Conservation (phyloP, 2,113 vertebrate genomes). For the Lipophrys pholis region DNA sequence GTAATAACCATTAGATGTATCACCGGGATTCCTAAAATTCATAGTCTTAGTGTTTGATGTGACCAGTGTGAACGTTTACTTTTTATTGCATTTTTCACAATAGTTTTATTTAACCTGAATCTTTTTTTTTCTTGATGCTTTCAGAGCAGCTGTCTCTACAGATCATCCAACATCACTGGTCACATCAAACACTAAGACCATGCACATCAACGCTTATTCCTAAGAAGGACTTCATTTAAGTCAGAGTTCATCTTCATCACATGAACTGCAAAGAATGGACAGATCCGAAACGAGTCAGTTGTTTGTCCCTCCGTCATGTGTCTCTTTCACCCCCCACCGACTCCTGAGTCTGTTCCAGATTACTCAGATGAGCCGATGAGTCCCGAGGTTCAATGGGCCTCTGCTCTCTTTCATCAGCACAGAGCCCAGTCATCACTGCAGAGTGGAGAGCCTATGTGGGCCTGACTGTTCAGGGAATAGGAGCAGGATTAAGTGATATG, state of each 20-base stretch:
- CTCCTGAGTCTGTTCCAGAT: constrained; percentile 71
- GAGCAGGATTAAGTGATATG: constrained; percentile 72
- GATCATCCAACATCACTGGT: background rate
- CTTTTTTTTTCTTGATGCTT: too few relatives aligned
- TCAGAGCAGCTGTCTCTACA: too few relatives aligned
- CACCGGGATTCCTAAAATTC: too few relatives aligned
- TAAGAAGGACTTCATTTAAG: too few relatives aligned
- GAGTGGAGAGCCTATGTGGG: constrained; percentile 73
- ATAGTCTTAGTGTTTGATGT: too few relatives aligned
- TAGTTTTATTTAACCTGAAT: too few relatives aligned
- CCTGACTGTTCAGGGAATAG: constrained; percentile 58
- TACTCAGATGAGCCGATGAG: constrained; percentile 81
- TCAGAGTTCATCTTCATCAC: background rate
- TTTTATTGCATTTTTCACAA: too few relatives aligned
- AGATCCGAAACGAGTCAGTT: constrained; percentile 20
- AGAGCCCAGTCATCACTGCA: constrained; percentile 70
- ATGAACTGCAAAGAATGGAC: background rate
- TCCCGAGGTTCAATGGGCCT: constrained; percentile 73
- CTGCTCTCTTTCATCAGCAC: constrained; percentile 78
- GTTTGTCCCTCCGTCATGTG: constrained; percentile 24
- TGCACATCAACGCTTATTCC: background rate
- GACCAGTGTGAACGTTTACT: too few relatives aligned
- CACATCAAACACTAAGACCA: background rate
- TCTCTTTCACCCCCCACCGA: constrained; percentile 17
- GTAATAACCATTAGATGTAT: too few relatives aligned